Evolutionary conservation across 2,797 vertebrate genomes (phyloP).

Genomic region (Denticeps clupeoides): DNA sequence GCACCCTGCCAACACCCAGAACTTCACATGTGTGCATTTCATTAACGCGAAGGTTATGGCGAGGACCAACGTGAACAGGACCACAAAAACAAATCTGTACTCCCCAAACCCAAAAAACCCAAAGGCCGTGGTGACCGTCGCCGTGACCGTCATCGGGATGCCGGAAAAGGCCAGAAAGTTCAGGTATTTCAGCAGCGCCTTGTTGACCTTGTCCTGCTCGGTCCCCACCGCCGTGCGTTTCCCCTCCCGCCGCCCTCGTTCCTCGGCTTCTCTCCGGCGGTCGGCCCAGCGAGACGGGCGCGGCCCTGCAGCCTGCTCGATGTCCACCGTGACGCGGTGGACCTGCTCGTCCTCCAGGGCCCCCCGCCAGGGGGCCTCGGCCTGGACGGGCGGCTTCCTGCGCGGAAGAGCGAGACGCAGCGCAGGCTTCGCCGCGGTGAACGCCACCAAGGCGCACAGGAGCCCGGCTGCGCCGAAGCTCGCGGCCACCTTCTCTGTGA

Average conservation of each 20-base stretch:
- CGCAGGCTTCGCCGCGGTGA: constrained; percentile 39
- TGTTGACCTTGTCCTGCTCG: constrained; percentile 12
- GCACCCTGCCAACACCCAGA: constrained; percentile 29
- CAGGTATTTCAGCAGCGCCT: constrained; percentile 10
- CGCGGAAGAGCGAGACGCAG: constrained; percentile 34
- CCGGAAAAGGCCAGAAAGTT: constrained; percentile 26
- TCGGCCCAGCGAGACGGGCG: constrained; percentile 2
- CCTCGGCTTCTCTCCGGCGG: constrained; percentile 7
- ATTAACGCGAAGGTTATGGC: constrained; percentile 23
- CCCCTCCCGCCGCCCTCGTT: constrained; percentile 10
- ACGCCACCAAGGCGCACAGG: constrained; percentile 41
- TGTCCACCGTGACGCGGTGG: constrained; percentile 30
- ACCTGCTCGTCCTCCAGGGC: constrained; percentile 32
- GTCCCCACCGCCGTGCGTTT: constrained; percentile 4
- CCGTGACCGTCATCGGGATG: constrained; percentile 29
- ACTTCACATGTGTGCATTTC: constrained; percentile 11
- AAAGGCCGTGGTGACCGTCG: constrained; percentile 19
- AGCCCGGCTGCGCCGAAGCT: constrained; percentile 39
- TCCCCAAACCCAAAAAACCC: constrained; percentile 26
- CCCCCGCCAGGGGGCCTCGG: constrained; percentile 26
- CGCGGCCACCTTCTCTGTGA: constrained; percentile 39
- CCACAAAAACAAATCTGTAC: constrained; percentile 31
- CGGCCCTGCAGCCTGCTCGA: constrained; percentile 32
- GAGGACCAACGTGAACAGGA: constrained; percentile 23
- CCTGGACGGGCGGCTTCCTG: constrained; percentile 26